Conservation (phyloP, 2,888 invertebrate genomes). For the Dione vanillae region DNA sequence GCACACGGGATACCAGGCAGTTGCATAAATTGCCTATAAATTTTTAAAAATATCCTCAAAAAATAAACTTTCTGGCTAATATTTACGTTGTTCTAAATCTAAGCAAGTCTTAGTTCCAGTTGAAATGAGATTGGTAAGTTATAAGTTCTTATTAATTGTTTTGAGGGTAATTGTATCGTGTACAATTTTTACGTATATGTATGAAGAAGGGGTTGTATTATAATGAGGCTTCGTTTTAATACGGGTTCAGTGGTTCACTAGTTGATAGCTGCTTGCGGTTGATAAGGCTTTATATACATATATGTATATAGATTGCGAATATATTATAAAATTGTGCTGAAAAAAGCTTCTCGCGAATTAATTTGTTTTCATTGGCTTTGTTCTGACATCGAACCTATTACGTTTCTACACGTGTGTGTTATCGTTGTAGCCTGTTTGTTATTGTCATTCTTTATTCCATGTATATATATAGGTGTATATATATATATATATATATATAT, state of each 20-base stretch:
- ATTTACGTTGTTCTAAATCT: not conserved
- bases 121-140: slow-evolving; percentile 24
- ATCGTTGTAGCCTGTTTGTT: too few relatives aligned
- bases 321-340: not conserved
- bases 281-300: not conserved
- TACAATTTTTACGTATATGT: slow-evolving; percentile 8
- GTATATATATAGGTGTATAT: too few relatives aligned
- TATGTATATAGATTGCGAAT: slow-evolving; percentile 2
- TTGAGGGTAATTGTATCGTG: slow-evolving; percentile 18
- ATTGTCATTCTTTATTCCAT: too few relatives aligned
- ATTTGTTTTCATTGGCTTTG: not conserved
- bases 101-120: not conserved
- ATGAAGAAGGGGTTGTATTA: not conserved
- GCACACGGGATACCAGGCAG: slow-evolving; percentile 19
- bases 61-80: not conserved
- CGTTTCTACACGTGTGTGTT: not conserved
- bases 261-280: slow-evolving; percentile 10
- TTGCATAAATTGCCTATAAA: slow-evolving; percentile 19
- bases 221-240: not conserved
- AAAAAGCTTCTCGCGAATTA: slow-evolving; percentile 3
- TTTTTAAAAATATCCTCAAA: not conserved
- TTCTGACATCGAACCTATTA: not conserved
- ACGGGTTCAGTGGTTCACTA: not conserved
- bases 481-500: not conserved
- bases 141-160: not conserved